phyloP scores from a whole-genome alignment of 2,113 vertebrate species.

The Larimichthys polyactis region DNA sequence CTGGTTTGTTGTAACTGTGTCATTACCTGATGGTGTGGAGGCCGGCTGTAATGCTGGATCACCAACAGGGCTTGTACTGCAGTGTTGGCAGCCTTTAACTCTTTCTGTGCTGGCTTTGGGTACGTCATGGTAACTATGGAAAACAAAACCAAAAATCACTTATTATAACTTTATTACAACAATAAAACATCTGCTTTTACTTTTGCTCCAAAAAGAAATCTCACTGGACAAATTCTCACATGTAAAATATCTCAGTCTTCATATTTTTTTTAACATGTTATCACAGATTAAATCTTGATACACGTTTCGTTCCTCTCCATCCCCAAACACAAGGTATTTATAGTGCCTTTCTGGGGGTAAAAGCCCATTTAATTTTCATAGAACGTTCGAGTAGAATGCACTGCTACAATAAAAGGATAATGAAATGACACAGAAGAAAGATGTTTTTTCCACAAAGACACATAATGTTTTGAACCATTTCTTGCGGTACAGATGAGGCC shows the following conservation, averaged over 20 bases:
- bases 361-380: background rate
- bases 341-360: background rate
- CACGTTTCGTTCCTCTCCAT: constrained; percentile 38
- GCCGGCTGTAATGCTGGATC: constrained; percentile 52
- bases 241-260: background rate
- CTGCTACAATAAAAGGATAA: background rate
- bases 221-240: background rate
- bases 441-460: background rate
- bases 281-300: constrained; percentile 31
- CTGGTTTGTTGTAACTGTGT: background rate
- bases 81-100: constrained; percentile 54
- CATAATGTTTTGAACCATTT: constrained; percentile 34
- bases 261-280: constrained; percentile 6
- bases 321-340: constrained; percentile 32
- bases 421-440: background rate
- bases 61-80: constrained; percentile 34
- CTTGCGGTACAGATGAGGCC: constrained; percentile 28
- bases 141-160: constrained; percentile 13
- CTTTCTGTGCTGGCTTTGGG: constrained; percentile 29
- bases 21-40: constrained; percentile 66
- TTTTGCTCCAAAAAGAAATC: background rate
- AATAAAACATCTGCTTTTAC: background rate
- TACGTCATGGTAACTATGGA: constrained; percentile 45
- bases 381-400: background rate
- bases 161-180: background rate